Base-by-base conservation (phyloP, 2,113 vertebrate species). In the Arothron firmamentum region DNA sequence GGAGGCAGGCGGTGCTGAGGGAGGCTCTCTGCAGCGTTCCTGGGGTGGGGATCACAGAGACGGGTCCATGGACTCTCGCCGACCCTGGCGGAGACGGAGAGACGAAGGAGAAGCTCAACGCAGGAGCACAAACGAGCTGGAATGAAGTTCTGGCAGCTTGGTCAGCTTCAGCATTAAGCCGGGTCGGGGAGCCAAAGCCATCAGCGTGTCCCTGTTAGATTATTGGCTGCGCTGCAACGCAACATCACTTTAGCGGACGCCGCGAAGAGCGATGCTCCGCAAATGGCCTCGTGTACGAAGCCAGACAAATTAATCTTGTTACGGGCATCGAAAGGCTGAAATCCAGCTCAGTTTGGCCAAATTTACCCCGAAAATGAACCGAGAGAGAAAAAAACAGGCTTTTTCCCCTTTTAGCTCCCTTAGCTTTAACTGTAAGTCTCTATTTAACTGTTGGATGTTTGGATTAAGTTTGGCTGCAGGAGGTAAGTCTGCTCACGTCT, bases 11-110 rank as follows among this genome's bases (percentile, higher is more conserved):
- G 65, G 42, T 18, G 43, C 14, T 13, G 45, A 0, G 42, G 47
- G 48, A 73, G 77, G 55, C 61, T 61, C 59, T 71, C 54, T 52
- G 70, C 52, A 15, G 70, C 57, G 76, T 34, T 72, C 74, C 63
- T 19, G 58, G 19, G 59, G 61, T 80, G 80, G 60, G 65, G 85
- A 72, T 85, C 80, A 79, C 79, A 64, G 54, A 55, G 65, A 78
- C 72, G 73, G 6, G 45, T 74, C 67, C 59, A 47, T 16, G 69
- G 61, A 60, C 63, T 73, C 62, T 80, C 31, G 28, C 65, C 67
- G 59, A 54, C 52, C 67, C 79, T 87, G 51, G 48, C 67, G 62
- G 67, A 73, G 2, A 63, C 48, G 21, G 51, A n/a, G 48, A 52
- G 50, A 76, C 28, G 73, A 69, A 59, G 5, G 67, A 67, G 41